Conservation (phyloP, 2,797 vertebrate genomes). For the Enteromius radiatus region DNA sequence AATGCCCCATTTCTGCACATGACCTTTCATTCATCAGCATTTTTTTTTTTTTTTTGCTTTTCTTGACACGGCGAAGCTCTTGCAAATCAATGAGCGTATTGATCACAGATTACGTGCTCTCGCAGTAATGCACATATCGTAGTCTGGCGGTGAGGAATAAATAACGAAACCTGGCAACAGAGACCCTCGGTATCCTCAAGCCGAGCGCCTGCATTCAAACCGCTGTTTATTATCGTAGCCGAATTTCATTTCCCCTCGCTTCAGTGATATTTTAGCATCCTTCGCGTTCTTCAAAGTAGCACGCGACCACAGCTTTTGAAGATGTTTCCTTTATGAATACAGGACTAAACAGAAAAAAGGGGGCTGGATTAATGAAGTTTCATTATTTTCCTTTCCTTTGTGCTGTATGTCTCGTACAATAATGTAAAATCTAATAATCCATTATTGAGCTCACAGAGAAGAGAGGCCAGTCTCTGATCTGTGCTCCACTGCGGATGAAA, state of each 20-base stretch:
- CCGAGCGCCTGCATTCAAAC: constrained; percentile 31
- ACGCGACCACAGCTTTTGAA: constrained; percentile 61
- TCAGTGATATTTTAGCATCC: constrained; percentile 72
- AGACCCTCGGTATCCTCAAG: constrained; percentile 43
- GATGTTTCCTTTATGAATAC: constrained; percentile 50
- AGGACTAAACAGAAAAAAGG: constrained; percentile 35
- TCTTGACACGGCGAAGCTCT: constrained; percentile 45
- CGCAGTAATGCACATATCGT: constrained; percentile 49
- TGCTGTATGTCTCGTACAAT: constrained; percentile 55
- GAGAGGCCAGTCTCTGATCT: constrained; percentile 52
- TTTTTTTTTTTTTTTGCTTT: constrained; percentile 34
- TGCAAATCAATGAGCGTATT: constrained; percentile 55
- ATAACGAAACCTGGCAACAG: constrained; percentile 4
- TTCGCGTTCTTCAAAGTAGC: constrained; percentile 69
- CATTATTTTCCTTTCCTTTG: constrained; percentile 55
- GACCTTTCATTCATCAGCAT: constrained; percentile 58
- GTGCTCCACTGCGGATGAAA: constrained; percentile 5
- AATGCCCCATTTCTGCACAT: constrained; percentile 46
- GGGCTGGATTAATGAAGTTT: constrained; percentile 53
- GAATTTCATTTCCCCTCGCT: constrained; percentile 60
- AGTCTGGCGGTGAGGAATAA: constrained; percentile 4
- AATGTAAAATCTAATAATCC: constrained; percentile 62
- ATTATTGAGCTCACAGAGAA: constrained; percentile 22
- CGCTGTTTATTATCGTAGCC: constrained; percentile 57
- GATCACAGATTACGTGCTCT: constrained; percentile 48